Conservation (phyloP, 2,888 invertebrate genomes). For the Boloria euphrosyne region DNA sequence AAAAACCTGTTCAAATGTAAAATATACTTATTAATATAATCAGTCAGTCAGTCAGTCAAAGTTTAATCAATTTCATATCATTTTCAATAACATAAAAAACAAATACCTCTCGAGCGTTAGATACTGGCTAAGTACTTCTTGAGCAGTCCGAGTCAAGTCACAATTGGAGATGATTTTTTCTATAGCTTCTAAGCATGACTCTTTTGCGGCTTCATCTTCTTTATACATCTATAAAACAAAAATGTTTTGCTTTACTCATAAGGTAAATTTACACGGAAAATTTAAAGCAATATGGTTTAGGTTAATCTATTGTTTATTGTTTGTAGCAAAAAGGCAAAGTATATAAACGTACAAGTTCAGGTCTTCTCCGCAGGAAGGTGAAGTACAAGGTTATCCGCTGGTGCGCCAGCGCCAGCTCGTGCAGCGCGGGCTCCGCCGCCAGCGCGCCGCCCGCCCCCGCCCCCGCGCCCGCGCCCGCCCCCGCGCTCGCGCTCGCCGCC, state of each 20-base stretch:
- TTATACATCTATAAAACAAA: constrained; percentile 54
- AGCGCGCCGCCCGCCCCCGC: constrained; percentile 42
- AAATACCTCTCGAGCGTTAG: constrained; percentile 92
- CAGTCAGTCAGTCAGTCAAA: too few species aligned
- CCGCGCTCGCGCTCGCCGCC: constrained; percentile 54
- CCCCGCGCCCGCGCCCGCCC: constrained; percentile 46
- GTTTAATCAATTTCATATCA: too few species aligned
- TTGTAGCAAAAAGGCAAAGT: too few species aligned
- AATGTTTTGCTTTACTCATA: not conserved
- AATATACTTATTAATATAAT: not conserved
- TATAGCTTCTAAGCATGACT: constrained; percentile 51
- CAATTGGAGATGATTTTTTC: constrained; percentile 87
- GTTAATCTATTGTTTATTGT: too few species aligned
- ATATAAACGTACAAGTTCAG: constrained; percentile 76
- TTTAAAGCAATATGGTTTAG: too few species aligned
- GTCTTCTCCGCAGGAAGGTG: constrained; percentile 90
- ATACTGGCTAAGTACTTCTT: constrained; percentile 93
- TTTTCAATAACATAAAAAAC: too few species aligned
- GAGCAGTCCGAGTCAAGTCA: constrained; percentile 88
- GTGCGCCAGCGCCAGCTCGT: constrained; percentile 95
- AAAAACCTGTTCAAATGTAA: constrained; percentile 84
- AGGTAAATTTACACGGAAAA: too few species aligned
- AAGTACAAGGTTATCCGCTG: constrained; percentile 95
- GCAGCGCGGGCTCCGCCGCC: constrained; percentile 90
- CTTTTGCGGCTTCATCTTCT: constrained; percentile 49